phyloP scores from a whole-genome alignment of 2,888 invertebrate species.

The Papilio gigon region DNA sequence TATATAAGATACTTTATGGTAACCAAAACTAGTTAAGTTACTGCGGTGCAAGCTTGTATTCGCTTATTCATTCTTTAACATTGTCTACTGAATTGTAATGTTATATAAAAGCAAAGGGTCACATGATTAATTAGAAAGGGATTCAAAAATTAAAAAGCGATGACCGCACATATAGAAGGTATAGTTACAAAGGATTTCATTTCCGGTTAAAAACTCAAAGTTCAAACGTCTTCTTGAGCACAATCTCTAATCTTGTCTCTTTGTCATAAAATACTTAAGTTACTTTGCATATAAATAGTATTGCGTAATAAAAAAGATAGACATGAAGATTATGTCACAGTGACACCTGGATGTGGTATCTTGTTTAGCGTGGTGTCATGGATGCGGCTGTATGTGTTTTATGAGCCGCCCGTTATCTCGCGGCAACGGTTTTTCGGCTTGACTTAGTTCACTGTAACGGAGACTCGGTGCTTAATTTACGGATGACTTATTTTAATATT shows the following conservation, averaged over 20 bases:
- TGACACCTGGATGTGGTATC: slow-evolving; percentile 3
- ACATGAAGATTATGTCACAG: neutral
- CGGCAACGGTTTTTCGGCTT: slow-evolving; percentile 37
- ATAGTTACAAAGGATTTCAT: no score
- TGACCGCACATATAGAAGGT: no score
- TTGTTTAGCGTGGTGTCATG: slow-evolving; percentile 2
- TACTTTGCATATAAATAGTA: neutral
- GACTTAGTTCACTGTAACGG: slow-evolving; percentile 24
- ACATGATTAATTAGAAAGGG: no score
- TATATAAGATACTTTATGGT: no score
- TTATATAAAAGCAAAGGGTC: no score
- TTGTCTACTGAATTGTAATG: no score
- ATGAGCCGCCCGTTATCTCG: slow-evolving; percentile 7
- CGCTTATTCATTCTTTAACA: no score
- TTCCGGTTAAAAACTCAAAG: neutral
- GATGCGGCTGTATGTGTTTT: slow-evolving; percentile 16
- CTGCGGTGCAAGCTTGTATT: no score
- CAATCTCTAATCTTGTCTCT: neutral
- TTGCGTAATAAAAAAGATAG: neutral
- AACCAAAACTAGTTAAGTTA: no score
- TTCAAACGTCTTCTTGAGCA: neutral
- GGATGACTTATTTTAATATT: slow-evolving; percentile 28
- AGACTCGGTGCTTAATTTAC: slow-evolving; percentile 30
- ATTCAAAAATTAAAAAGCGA: no score
- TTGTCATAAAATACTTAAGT: neutral